phyloP scores from a whole-genome alignment of 2,888 invertebrate genomes.

The Portevinia maculata region DNA sequence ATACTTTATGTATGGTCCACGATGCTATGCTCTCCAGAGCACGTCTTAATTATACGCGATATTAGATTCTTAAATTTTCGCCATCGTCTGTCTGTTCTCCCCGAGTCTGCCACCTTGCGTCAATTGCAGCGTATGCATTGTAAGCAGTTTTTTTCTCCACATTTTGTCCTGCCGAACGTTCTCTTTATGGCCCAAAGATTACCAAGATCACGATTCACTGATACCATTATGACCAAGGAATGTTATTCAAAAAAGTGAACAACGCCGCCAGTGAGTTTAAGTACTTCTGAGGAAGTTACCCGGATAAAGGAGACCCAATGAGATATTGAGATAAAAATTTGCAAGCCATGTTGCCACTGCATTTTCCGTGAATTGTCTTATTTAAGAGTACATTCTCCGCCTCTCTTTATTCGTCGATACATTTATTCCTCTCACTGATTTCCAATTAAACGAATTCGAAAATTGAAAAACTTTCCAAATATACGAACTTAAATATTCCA shows the following conservation, averaged over 20 bases:
- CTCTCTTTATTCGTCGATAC: too few species aligned
- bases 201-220: conserved; percentile 68
- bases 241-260: conserved; percentile 14
- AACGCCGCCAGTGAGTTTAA: conserved; percentile 19
- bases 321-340: conserved; percentile 61
- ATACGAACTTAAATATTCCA: conserved; percentile 41
- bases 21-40: conserved; percentile 51
- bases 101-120: conserved; percentile 18
- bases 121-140: conserved; percentile 48
- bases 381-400: conserved; percentile 44
- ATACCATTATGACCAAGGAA: conserved; percentile 35
- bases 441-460: conserved; percentile 60
- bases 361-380: conserved; percentile 43
- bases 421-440: conserved; percentile 25
- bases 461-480: conserved; percentile 67
- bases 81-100: conserved; percentile 32
- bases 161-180: conserved; percentile 47
- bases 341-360: conserved; percentile 34
- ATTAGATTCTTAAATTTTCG: conserved; percentile 65
- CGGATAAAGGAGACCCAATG: conserved; percentile 28
- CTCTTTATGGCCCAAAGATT: conserved; percentile 65
- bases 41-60: conserved; percentile 66
- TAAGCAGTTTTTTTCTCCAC: conserved; percentile 23
- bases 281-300: conserved; percentile 60
- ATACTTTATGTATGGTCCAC: too few species aligned